phyloP scores from a whole-genome alignment of 2,113 vertebrate species.

The Pelvicachromis taeniatus region DNA sequence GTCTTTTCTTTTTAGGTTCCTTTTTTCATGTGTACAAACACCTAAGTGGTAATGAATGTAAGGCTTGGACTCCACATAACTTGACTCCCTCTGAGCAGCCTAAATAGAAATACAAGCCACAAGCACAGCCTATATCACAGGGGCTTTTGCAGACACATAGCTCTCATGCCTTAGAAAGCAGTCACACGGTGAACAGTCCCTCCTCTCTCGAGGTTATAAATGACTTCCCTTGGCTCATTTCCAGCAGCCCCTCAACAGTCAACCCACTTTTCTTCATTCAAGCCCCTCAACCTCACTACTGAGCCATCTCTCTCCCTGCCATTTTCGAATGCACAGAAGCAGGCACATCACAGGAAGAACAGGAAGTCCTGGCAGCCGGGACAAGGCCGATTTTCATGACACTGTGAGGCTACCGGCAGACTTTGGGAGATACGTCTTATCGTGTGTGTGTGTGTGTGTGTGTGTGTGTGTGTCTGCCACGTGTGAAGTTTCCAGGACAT shows the following conservation, averaged over 20 bases:
- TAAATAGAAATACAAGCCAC: slow-evolving; percentile 1
- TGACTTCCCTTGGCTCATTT: slow-evolving; percentile 62
- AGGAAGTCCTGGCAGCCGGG: not conserved
- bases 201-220: slow-evolving; percentile 59
- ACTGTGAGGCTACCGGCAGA: not conserved
- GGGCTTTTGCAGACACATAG: slow-evolving; percentile 44
- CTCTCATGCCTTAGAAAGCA: slow-evolving; percentile 47
- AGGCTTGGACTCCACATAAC: not conserved
- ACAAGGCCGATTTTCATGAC: not conserved
- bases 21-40: not conserved
- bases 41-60: not conserved
- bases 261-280: slow-evolving; percentile 9
- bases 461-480: not conserved
- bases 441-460: not conserved
- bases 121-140: slow-evolving; percentile 8
- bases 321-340: slow-evolving; percentile 5
- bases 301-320: not conserved
- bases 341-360: not conserved
- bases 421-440: not conserved
- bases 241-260: slow-evolving; percentile 43
- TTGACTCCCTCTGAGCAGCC: not conserved
- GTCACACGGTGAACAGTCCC: slow-evolving; percentile 49
- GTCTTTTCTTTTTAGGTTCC: not conserved
- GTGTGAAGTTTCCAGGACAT: not conserved
- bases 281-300: not conserved